Evolutionary conservation across 2,888 invertebrate species (phyloP), one percentile per base, ranked within the genome.

Genomic region (Leuctra nigra): DNA sequence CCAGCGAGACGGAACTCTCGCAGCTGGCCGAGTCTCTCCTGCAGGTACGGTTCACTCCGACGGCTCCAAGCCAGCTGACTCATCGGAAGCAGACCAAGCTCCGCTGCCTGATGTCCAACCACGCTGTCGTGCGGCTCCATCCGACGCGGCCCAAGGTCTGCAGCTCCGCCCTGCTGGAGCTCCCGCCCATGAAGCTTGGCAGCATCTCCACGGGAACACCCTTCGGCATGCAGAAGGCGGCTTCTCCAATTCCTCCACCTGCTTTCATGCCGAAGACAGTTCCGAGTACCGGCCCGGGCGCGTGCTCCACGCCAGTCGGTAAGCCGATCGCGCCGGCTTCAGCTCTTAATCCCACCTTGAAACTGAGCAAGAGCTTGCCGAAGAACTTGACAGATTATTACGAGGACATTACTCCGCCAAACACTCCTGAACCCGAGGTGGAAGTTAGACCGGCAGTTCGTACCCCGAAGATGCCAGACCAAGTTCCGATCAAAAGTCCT

Each of bases 1-100:
- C n/a, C 61, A 65, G 66, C 33, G 65, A 65, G 44, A 58, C 62
- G 22, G 64, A 65, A n/a, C 56, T 66, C n/a, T 65, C 64, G 4
- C 62, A 53, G 16, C 60, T 67, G 44, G 67, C 66, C 39, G 65
- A 65, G 29, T 64, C 62, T 33, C 48, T 67, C 24, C 61, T 67
- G 1, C 61, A 63, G 22, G 56, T 63, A 20, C 62, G 57, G 16
- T 44, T 65, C 7, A 53, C 46, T 23, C 36, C 55, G 2, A 23
- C 6, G 13, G 16, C 14, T 16, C 38, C 9, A 16, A 29, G 38
- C 4, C 33, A 46, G 11, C 41, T 57, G 24, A 44, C 60, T n/a
- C 56, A 59, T 1, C 47, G 56, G 33, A 63, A 64, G 54, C 63
- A 64, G 55, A 53, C 55, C n/a, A 58, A 55, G 13, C 54, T 64